Conservation (phyloP, 1,140 invertebrate species). For the Rhyacophila brunnea region DNA sequence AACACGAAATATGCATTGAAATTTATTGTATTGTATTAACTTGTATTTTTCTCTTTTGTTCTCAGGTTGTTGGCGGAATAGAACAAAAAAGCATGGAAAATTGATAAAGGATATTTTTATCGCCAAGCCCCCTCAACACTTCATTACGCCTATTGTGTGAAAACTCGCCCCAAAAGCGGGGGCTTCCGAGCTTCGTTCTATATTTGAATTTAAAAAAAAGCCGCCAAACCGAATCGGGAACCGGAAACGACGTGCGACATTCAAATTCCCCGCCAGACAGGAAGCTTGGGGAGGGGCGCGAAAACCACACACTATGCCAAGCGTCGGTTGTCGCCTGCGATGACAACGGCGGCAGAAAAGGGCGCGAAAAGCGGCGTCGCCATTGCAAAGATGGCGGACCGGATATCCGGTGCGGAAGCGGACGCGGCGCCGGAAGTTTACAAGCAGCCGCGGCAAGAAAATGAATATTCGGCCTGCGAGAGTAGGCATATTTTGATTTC, state of each 20-base stretch:
- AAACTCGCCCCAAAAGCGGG: background rate
- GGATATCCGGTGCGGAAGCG: slow-evolving; percentile 27
- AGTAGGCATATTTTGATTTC: background rate
- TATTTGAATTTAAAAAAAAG: background rate
- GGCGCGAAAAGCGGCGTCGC: slow-evolving; percentile 20
- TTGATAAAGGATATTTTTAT: too few relatives aligned
- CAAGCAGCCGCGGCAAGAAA: slow-evolving; percentile 1
- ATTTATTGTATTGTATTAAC: too few relatives aligned
- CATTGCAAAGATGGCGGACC: slow-evolving; percentile 27
- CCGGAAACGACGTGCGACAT: background rate
- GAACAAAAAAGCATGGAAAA: too few relatives aligned
- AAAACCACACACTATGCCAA: slow-evolving; percentile 4
- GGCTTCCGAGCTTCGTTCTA: background rate
- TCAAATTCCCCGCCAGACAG: background rate
- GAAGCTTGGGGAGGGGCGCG: background rate
- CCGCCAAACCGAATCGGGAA: background rate
- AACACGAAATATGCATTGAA: too few relatives aligned
- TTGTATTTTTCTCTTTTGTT: too few relatives aligned
- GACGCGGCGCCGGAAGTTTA: slow-evolving; percentile 16
- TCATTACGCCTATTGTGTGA: too few relatives aligned
- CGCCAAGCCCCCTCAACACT: too few relatives aligned
- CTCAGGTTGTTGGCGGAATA: too few relatives aligned
- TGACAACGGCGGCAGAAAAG: slow-evolving; percentile 24
- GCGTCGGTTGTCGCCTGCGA: slow-evolving; percentile 7
- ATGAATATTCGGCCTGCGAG: background rate